Percentiles rank a stretch among this genome's conserved stretches.
phyloP scores from a whole-genome alignment of 2,888 invertebrate genomes.

The Melikaiella ostensackeni region DNA sequence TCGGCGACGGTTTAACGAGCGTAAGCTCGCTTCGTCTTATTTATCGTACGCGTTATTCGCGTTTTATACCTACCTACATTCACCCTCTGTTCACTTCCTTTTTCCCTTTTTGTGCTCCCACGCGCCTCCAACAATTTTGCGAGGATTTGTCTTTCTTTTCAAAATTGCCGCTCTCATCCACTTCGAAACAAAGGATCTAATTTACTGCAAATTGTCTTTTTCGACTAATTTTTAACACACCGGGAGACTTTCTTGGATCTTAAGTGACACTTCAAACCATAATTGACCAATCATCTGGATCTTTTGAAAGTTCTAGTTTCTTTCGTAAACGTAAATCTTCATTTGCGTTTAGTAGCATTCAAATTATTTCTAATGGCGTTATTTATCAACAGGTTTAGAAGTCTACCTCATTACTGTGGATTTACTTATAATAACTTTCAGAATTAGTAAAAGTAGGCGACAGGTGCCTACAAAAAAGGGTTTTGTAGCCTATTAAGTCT shows the following conservation, averaged over 20 bases:
- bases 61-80: constrained; percentile 41
- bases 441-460: too few species aligned
- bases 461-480: too few species aligned
- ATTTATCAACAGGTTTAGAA: too few species aligned
- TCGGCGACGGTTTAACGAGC: constrained; percentile 70
- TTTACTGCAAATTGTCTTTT: constrained; percentile 26
- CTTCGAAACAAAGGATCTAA: background rate
- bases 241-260: background rate
- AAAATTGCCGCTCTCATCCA: constrained; percentile 11
- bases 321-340: too few species aligned
- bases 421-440: too few species aligned
- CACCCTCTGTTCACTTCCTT: constrained; percentile 42
- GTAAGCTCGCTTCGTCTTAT: constrained; percentile 66
- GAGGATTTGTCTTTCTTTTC: constrained; percentile 26
- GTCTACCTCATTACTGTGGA: too few species aligned
- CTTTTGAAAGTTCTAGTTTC: background rate
- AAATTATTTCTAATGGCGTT: too few species aligned
- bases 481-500: too few species aligned
- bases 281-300: background rate
- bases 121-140: constrained; percentile 34
- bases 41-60: constrained; percentile 64
- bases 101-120: constrained; percentile 43
- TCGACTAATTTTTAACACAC: constrained; percentile 19
- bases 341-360: too few species aligned
- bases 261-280: constrained; percentile 25